phyloP scores from a whole-genome alignment of 2,113 vertebrate species.

The Verasper variegatus region DNA sequence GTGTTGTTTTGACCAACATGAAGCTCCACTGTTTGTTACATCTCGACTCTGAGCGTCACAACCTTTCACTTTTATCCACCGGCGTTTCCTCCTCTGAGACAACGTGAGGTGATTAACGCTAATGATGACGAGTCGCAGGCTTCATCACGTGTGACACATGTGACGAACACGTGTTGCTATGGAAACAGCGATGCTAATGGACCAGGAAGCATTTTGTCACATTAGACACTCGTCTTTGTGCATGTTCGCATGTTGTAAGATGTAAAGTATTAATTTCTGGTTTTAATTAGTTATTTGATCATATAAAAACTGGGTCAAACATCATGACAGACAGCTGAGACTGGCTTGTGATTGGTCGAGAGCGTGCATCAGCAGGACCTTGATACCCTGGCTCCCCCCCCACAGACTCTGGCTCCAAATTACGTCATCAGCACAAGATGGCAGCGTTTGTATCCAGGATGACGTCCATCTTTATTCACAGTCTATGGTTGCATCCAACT shows the following conservation, averaged over 20 bases:
- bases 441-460: no score
- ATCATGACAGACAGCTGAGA: no score
- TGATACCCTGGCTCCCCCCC: no score
- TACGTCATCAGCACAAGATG: no score
- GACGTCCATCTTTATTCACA: not conserved
- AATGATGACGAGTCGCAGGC: not conserved
- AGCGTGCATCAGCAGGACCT: no score
- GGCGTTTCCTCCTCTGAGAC: not conserved
- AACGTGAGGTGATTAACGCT: not conserved
- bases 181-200: not conserved
- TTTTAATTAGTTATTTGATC: no score
- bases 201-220: conserved; percentile 5
- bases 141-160: conserved; percentile 26
- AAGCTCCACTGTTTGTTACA: not conserved
- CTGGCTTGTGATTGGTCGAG: no score
- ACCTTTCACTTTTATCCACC: not conserved
- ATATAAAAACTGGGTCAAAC: no score
- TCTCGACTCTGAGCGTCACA: not conserved
- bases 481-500: not conserved
- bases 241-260: no score
- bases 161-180: conserved; percentile 9
- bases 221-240: not conserved
- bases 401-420: no score
- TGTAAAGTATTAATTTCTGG: no score
- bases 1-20: not conserved